Evolutionary conservation across 2,888 invertebrate species (phyloP), one percentile per base, ranked within the genome.

Genomic region (Miltochrista miniata): DNA sequence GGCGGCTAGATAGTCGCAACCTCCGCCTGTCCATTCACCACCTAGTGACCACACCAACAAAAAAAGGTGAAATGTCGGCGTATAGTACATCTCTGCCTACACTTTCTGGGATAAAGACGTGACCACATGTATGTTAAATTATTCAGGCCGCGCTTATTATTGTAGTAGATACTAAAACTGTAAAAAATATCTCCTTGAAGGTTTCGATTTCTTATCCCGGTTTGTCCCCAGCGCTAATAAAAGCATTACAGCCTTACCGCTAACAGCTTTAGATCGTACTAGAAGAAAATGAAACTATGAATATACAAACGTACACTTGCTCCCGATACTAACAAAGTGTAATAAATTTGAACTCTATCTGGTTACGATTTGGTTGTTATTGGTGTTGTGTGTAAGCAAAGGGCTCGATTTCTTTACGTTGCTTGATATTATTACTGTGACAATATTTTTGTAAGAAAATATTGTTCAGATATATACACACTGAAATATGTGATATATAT

Each of bases 181-280:
- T 13, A 11, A 35, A 38, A 40, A 43, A 39, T 39, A 49, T 49
- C 12, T 36, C 55, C 42, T 50, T 34, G 43, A 7, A 41, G 36
- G 41, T 56, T 51, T 38, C 54, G 39, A 49, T 54, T 57, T 48
- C 49, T 51, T 40, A 29, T 24, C 43, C 24, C 48, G 36, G 37
- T 53, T 39, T 47, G 40, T 24, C 52, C 41, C 33, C 18, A 41
- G 51, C 48, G 30, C 49, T 59, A 69, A 61, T 69, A 69, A 67
- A 63, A 67, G 55, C 64, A 69, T 69, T 54, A 61, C 64, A 45
- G 49, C 30, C 59, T 54, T 50, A 48, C 55, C 50, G 49, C 64
- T 69, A 61, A 67, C 63, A 67, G 70, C 61, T 63, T 69, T 55
- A 63, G 58, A 24, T 58, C 54, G 60, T 60, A 57, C 50, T 68